Base-by-base conservation (phyloP, 2,113 vertebrate species). In the Coturnix japonica region DNA sequence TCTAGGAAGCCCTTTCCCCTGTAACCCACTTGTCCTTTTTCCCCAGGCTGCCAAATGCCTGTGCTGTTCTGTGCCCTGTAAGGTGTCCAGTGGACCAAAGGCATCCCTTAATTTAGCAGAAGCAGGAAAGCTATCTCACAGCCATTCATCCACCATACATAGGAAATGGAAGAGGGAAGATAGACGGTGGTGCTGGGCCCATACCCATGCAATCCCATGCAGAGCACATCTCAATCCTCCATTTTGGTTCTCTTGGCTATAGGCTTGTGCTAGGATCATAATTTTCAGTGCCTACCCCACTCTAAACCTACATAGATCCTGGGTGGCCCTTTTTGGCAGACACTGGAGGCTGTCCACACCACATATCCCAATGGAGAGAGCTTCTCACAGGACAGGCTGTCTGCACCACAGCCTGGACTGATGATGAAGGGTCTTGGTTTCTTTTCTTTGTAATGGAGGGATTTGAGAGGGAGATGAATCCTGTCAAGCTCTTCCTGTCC, bases 401-500 rank as follows among this genome's bases (percentile, higher is more conserved):
- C 83, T 89, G 64, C 65, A 82, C 49, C 47, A 43, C 13, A 11
- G 21, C 70, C 26, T 18, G 41, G 69, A 7, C 75, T 81, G 75
- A 71, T 69, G 93, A 92, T n/a, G 57, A 81, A 81, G 51, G 65
- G 44, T 56, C 87, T 93, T 54, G 0, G 6, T 37, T 96, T 77
- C 70, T 86, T 81, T 94, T 60, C 77, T 86, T 91, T 80, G 56
- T 75, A 89, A 87, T 35, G 56, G 72, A 65, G 65, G 47, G 76
- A 95, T 95, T 94, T 88, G 83, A 95, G 90, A 69, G 63, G 85
- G 71, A 95, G 76, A 84, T 28, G 94, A 96, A 86, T 95, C 79
- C 84, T 91, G 90, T 91, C 94, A 94, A 92, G 81, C 12, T 9
- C 78, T 96, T 95, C 95, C 94, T 96, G 91, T 94, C 96, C 96